phyloP scores from a whole-genome alignment of 2,113 vertebrate genomes.

The Aegotheles bennettii region DNA sequence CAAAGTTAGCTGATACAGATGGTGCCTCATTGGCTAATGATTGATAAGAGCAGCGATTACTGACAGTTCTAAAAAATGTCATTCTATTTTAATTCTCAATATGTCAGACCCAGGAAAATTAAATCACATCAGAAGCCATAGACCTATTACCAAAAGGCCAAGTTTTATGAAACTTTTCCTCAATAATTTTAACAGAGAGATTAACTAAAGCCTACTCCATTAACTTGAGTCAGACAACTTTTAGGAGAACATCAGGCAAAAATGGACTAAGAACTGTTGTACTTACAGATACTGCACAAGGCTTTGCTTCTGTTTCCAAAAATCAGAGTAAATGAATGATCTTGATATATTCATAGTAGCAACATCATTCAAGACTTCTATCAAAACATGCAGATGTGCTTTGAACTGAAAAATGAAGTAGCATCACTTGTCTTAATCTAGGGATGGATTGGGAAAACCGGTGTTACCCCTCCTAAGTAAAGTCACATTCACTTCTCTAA shows the following conservation, averaged over 20 bases:
- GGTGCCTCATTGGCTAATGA: background rate
- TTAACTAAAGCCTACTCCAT: background rate
- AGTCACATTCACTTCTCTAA: background rate
- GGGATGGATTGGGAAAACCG: background rate
- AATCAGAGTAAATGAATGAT: background rate
- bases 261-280: background rate
- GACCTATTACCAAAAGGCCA: background rate
- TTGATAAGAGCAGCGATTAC: background rate
- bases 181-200: background rate
- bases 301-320: background rate
- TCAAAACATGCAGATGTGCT: background rate
- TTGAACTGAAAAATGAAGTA: background rate
- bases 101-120: slow-evolving; percentile 14
- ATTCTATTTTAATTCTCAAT: slow-evolving; percentile 9
- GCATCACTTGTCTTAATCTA: background rate
- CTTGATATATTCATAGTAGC: background rate
- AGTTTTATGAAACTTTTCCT: slow-evolving; percentile 23
- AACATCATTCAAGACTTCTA: background rate
- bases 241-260: background rate
- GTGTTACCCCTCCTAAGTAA: background rate
- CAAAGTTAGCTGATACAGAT: background rate
- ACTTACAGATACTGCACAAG: background rate
- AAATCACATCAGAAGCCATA: slow-evolving; percentile 2
- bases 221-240: background rate
- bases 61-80: background rate